Conservation (phyloP, 2,888 invertebrate genomes). For the Agrochola circellaris region DNA sequence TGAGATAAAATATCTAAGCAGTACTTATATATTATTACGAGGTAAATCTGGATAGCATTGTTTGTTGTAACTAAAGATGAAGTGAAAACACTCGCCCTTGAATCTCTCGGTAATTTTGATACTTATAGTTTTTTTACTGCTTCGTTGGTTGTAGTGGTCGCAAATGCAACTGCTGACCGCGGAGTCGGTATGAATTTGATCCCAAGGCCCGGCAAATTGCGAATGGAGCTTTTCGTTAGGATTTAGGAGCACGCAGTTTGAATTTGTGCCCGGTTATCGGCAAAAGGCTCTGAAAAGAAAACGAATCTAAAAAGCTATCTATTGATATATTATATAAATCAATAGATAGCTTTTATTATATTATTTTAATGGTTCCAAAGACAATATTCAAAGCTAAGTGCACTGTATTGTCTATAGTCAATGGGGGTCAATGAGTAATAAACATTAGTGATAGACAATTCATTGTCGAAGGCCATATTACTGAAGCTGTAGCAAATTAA, state of each 20-base stretch:
- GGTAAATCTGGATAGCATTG: too few relatives aligned
- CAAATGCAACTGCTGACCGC: not conserved
- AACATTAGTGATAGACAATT: not conserved
- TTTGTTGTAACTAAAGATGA: too few relatives aligned
- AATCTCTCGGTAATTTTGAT: too few relatives aligned
- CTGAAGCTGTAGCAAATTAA: not conserved
- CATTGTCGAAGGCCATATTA: not conserved
- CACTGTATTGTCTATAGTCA: too few relatives aligned
- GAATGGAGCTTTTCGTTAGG: not conserved
- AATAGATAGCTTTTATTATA: too few relatives aligned
- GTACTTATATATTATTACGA: too few relatives aligned
- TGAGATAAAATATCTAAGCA: not conserved
- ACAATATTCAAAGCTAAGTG: constrained; percentile 2
- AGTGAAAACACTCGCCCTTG: too few relatives aligned
- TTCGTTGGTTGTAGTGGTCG: not conserved
- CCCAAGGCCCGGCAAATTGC: not conserved
- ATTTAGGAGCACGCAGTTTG: not conserved
- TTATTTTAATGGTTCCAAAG: not conserved
- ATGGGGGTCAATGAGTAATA: constrained; percentile 3
- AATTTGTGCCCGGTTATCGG: not conserved
- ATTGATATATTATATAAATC: too few relatives aligned
- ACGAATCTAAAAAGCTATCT: not conserved
- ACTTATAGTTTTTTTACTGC: too few relatives aligned
- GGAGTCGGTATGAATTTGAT: not conserved
- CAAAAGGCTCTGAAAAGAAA: not conserved